phyloP scores from a whole-genome alignment of 2,797 vertebrate species.

The Octomys mimax region DNA sequence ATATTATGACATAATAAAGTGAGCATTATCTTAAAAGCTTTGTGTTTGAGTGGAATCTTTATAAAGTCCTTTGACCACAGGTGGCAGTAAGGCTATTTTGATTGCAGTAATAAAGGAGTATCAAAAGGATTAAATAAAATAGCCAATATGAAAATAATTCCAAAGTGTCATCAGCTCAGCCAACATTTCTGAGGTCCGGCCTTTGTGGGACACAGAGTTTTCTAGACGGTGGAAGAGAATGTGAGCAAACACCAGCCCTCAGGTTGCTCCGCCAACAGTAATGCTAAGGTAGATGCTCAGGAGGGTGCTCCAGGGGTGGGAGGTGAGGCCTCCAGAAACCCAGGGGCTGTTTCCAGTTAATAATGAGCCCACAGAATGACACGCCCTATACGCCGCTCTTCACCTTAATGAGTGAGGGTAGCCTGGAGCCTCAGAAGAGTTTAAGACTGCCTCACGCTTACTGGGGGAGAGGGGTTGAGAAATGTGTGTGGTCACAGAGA shows the following conservation, averaged over 20 bases:
- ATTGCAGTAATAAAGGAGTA: not conserved
- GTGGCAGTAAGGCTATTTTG: not conserved
- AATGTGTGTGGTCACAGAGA: not conserved
- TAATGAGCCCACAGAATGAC: not conserved
- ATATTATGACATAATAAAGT: not conserved
- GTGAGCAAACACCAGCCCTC: not conserved
- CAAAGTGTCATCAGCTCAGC: slow-evolving; percentile 19
- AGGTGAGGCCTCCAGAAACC: not conserved
- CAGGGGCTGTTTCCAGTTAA: slow-evolving; percentile 5
- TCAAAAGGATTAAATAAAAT: not conserved
- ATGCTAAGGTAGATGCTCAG: not conserved
- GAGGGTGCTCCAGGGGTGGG: no score
- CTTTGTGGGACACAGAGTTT: not conserved
- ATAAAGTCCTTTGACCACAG: not conserved
- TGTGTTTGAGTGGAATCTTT: not conserved
- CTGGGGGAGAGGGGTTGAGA: not conserved
- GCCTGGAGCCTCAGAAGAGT: not conserved
- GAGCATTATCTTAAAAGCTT: not conserved
- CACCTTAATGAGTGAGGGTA: not conserved
- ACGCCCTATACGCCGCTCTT: not conserved
- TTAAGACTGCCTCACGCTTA: not conserved
- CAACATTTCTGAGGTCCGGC: slow-evolving; percentile 10
- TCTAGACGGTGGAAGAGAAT: not conserved
- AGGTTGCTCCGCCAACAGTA: not conserved
- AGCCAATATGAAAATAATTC: not conserved